Conservation (phyloP, 1,140 invertebrate genomes). For the Holotrichia oblita region DNA sequence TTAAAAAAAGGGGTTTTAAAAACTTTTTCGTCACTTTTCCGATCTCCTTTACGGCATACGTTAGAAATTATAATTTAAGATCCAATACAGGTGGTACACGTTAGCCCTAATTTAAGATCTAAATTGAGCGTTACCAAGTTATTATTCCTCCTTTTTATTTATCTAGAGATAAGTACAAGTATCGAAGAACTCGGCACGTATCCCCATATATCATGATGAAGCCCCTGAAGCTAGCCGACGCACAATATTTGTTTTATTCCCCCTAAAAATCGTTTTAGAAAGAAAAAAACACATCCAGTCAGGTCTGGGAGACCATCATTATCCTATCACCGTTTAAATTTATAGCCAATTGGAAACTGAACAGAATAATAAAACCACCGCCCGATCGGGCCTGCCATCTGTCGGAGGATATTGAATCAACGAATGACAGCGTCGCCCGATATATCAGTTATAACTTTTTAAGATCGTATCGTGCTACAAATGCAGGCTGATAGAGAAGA, state of each 20-base stretch:
- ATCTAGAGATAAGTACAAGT: neutral
- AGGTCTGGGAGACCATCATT: neutral
- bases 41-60: too few relatives aligned
- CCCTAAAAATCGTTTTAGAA: neutral
- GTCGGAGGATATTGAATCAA: neutral
- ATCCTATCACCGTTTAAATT: neutral
- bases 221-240: neutral
- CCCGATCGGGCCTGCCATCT: neutral
- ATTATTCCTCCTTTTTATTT: neutral
- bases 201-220: neutral
- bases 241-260: slow-evolving; percentile 2
- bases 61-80: too few relatives aligned
- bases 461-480: too few relatives aligned
- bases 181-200: neutral
- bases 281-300: neutral
- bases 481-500: too few relatives aligned
- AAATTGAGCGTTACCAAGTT: neutral
- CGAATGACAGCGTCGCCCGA: neutral
- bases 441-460: neutral
- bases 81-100: too few relatives aligned
- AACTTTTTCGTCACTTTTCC: too few relatives aligned
- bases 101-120: too few relatives aligned
- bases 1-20: too few relatives aligned
- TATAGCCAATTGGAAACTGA: neutral
- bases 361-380: neutral